Evolutionary conservation across 2,888 invertebrate species (phyloP).

Genomic region (Zygothrica quintamaculata): DNA sequence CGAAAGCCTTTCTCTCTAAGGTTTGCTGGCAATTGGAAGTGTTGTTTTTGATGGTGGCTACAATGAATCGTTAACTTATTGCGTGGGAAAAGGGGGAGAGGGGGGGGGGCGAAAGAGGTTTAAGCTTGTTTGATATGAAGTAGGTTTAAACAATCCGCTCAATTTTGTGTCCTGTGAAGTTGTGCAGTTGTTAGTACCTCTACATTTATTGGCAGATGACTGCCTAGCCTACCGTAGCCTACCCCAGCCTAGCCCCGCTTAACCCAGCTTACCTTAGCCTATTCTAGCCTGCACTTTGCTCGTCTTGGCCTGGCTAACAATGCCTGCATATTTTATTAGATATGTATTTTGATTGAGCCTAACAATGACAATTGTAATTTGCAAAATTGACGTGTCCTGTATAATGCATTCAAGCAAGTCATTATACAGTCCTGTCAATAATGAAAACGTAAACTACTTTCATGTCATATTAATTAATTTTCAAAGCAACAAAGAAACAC

Average conservation of each 20-base stretch:
- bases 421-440: no score
- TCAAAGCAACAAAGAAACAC: no score
- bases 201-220: no score
- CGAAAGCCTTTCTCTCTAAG: slow-evolving; percentile 31
- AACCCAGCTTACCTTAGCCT: no score
- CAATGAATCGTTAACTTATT: slow-evolving; percentile 2
- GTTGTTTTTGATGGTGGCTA: slow-evolving; percentile 5
- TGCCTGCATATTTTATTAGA: slow-evolving; percentile 74
- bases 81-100: slow-evolving; percentile 2
- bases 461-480: slow-evolving; percentile 59
- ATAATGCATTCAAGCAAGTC: slow-evolving; percentile 2
- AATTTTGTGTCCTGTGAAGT: slow-evolving; percentile 55
- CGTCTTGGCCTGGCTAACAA: slow-evolving; percentile 43
- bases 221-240: no score
- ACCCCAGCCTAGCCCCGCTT: no score
- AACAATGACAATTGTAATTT: slow-evolving; percentile 72
- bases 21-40: background rate
- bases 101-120: background rate
- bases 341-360: slow-evolving; percentile 57
- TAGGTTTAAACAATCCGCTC: no score
- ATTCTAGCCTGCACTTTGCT: no score
- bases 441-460: slow-evolving; percentile 2
- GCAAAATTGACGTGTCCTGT: slow-evolving; percentile 69
- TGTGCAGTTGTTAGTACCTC: slow-evolving; percentile 75
- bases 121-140: no score